phyloP scores from a whole-genome alignment of 1,140 invertebrate species.

The Drosophila littoralis region DNA sequence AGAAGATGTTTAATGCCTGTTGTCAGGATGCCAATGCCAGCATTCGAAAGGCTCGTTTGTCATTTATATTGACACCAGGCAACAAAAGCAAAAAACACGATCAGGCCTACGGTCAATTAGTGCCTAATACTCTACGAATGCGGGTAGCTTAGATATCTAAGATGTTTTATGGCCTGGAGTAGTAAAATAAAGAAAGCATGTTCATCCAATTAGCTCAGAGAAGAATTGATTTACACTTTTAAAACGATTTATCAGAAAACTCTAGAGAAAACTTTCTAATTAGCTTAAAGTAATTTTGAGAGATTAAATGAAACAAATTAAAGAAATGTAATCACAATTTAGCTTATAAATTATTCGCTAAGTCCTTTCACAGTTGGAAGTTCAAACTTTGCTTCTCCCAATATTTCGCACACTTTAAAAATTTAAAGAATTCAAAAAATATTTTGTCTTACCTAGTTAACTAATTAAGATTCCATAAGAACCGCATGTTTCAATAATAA shows the following conservation, averaged over 20 bases:
- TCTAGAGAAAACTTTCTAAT: too few relatives aligned
- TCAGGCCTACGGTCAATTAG: conserved; percentile 15
- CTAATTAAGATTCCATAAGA: too few relatives aligned
- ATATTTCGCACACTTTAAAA: too few relatives aligned
- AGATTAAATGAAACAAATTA: too few relatives aligned
- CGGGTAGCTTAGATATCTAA: neutral
- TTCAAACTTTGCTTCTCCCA: too few relatives aligned
- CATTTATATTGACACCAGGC: conserved; percentile 25
- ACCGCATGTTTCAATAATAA: too few relatives aligned
- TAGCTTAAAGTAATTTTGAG: too few relatives aligned
- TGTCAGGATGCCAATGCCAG: conserved; percentile 25
- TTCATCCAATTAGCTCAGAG: neutral
- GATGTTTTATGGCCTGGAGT: neutral
- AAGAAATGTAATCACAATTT: too few relatives aligned
- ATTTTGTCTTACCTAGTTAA: too few relatives aligned
- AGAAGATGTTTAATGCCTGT: conserved; percentile 21
- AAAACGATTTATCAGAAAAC: neutral
- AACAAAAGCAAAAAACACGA: conserved; percentile 3
- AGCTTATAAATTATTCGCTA: too few relatives aligned
- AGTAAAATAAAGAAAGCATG: neutral
- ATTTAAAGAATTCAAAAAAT: too few relatives aligned
- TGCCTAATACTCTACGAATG: neutral
- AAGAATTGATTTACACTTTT: neutral
- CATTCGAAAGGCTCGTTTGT: conserved; percentile 23
- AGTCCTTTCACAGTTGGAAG: too few relatives aligned